phyloP scores from a whole-genome alignment of 2,888 invertebrate genomes.

The Rhabditoides inermis region DNA sequence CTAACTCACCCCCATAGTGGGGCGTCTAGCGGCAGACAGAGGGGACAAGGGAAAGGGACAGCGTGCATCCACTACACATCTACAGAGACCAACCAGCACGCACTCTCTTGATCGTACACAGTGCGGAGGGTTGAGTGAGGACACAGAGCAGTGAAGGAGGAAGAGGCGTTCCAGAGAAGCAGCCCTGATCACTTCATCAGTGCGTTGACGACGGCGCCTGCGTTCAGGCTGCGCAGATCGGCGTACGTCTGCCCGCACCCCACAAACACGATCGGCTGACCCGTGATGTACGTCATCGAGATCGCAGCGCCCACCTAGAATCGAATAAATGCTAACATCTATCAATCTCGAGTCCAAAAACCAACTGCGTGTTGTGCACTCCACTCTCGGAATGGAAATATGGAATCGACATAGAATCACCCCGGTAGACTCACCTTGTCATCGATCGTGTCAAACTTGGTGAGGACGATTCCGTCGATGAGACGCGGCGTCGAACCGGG shows the following conservation, averaged over 20 bases:
- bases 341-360: no score
- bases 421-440: slow-evolving; percentile 69
- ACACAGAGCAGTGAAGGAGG: neutral
- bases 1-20: no score
- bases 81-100: no score
- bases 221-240: slow-evolving; percentile 89
- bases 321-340: no score
- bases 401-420: neutral
- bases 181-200: slow-evolving; percentile 80
- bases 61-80: no score
- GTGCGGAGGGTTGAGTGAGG: no score
- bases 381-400: no score
- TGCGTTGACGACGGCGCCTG: slow-evolving; percentile 87
- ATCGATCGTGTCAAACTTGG: slow-evolving; percentile 99
- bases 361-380: no score
- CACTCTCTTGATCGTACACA: no score
- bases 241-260: slow-evolving; percentile 98
- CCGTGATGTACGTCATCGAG: slow-evolving; percentile 99
- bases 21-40: no score
- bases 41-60: neutral
- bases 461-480: slow-evolving; percentile 96
- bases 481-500: slow-evolving; percentile 71
- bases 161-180: neutral
- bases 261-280: slow-evolving; percentile 96
- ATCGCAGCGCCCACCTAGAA: slow-evolving; percentile 82